phyloP scores from a whole-genome alignment of 2,888 invertebrate species.

The Hyposoter dolosus region DNA sequence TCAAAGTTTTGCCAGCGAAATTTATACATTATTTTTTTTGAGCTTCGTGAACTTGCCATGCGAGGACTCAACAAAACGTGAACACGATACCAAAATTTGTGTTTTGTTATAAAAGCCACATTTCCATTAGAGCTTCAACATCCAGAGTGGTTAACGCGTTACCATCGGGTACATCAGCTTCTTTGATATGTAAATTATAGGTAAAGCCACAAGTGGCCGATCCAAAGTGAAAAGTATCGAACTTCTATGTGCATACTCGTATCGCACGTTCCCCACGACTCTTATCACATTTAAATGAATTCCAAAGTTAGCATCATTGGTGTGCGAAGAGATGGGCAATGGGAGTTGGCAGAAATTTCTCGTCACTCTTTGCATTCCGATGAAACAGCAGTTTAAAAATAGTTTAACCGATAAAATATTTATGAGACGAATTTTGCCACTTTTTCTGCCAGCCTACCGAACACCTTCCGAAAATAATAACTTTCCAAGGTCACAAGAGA shows the following conservation, averaged over 20 bases:
- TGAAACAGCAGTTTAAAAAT: background rate
- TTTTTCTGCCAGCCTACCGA: background rate
- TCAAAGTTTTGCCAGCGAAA: background rate
- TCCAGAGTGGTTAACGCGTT: constrained; percentile 55
- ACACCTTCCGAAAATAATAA: background rate
- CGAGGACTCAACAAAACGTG: background rate
- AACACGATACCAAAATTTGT: constrained; percentile 26
- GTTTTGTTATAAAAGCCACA: constrained; percentile 6
- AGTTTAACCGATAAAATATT: background rate
- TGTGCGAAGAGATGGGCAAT: background rate
- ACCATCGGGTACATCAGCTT: constrained; percentile 29
- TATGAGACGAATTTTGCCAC: background rate
- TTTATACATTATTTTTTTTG: background rate
- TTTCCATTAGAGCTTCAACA: constrained; percentile 33
- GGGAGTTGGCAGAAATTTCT: background rate
- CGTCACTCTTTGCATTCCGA: constrained; percentile 10
- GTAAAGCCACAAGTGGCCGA: constrained; percentile 61
- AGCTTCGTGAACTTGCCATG: background rate
- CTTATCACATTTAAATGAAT: constrained; percentile 30
- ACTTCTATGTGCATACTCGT: constrained; percentile 25
- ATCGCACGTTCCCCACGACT: constrained; percentile 32
- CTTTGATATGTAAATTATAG: constrained; percentile 62
- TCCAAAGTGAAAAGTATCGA: constrained; percentile 27
- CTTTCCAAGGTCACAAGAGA: background rate
- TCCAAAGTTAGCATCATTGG: constrained; percentile 7